Conservation (phyloP, 2,113 vertebrate genomes). For the Neopipo cinnamomea region DNA sequence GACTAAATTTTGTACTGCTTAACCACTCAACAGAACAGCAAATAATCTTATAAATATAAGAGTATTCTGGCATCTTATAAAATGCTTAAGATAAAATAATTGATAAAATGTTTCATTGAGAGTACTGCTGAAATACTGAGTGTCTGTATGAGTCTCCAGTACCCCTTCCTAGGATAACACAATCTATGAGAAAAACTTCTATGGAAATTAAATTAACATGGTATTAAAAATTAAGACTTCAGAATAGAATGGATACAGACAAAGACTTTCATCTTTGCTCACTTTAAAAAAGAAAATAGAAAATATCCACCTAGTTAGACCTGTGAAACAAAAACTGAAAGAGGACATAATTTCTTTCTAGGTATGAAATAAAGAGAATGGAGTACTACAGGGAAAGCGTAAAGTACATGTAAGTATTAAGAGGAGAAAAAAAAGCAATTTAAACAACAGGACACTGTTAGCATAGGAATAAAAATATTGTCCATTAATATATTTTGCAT, state of each 20-base stretch:
- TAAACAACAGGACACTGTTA: neutral
- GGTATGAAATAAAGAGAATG: neutral
- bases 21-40: neutral
- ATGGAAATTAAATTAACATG: neutral
- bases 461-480: neutral
- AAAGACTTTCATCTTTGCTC: neutral
- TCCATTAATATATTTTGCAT: neutral
- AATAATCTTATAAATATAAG: neutral
- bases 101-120: neutral
- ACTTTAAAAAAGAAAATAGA: neutral
- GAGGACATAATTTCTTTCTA: neutral
- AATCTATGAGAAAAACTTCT: neutral
- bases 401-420: neutral
- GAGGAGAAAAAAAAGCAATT: neutral
- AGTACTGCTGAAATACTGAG: neutral
- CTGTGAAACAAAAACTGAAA: neutral
- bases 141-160: neutral
- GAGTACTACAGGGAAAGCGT: neutral
- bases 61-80: neutral
- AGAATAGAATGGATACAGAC: neutral
- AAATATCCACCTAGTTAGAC: neutral
- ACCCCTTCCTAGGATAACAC: neutral
- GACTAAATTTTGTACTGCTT: neutral
- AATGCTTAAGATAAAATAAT: neutral
- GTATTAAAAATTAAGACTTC: neutral